phyloP scores from a whole-genome alignment of 2,888 invertebrate genomes.

The Drosophila subsilvestris region DNA sequence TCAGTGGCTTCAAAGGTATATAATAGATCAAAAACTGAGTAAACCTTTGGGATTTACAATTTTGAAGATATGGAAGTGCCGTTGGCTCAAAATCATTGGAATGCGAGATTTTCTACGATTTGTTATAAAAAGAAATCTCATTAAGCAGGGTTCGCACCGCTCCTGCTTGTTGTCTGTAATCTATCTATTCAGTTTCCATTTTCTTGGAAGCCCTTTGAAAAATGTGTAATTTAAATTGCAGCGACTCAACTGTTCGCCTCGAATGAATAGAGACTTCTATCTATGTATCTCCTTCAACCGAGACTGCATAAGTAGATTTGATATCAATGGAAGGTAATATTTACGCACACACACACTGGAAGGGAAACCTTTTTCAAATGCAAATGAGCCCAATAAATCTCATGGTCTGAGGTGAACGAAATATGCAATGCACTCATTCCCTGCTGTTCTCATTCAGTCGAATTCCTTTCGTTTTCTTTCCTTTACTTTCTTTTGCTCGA shows the following conservation, averaged over 20 bases:
- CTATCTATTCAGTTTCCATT: not conserved
- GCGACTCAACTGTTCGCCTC: not conserved
- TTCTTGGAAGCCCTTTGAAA: not conserved
- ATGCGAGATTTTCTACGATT: too few relatives aligned
- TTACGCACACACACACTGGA: not conserved
- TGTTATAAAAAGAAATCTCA: not conserved
- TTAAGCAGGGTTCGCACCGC: not conserved
- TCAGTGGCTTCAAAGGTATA: too few relatives aligned
- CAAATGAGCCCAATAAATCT: constrained; percentile 17
- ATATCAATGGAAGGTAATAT: constrained; percentile 7
- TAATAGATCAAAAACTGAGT: too few relatives aligned
- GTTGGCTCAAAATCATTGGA: too few relatives aligned
- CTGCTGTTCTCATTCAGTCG: not conserved
- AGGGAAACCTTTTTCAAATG: constrained; percentile 30
- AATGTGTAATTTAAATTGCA: not conserved
- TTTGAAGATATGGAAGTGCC: too few relatives aligned
- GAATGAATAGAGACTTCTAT: constrained; percentile 2
- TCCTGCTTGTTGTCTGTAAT: not conserved
- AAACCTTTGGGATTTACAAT: too few relatives aligned
- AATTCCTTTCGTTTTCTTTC: not conserved
- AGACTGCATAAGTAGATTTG: constrained; percentile 10
- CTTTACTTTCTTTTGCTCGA: not conserved
- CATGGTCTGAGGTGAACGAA: constrained; percentile 6
- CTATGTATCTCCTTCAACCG: not conserved
- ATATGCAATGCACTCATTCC: constrained; percentile 7